A percentile compares a stretch with the other conserved stretches of the same genome.
Evolutionary conservation across 2,113 vertebrate genomes (phyloP).

Genomic region (Serilophus lunatus): DNA sequence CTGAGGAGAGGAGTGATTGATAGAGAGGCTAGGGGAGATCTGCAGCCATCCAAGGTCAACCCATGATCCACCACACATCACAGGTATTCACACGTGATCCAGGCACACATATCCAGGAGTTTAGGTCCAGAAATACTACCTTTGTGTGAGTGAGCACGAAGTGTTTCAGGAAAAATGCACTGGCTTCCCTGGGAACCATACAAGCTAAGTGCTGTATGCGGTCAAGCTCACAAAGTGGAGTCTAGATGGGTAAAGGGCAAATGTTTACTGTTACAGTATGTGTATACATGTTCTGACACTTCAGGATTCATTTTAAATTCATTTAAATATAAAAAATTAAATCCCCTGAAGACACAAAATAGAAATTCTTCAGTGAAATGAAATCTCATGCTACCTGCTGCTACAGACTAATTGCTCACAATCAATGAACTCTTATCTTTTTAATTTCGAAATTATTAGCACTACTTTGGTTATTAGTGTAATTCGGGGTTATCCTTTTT

Average conservation of each 20-base stretch:
- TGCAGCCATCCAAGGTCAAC: not conserved
- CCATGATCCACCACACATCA: no score
- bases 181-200: not conserved
- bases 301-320: not conserved
- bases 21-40: not conserved
- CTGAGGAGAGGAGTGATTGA: not conserved
- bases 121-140: not conserved
- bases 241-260: not conserved
- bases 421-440: constrained; percentile 39
- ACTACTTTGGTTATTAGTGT: constrained; percentile 46
- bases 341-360: not conserved
- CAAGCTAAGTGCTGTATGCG: not conserved
- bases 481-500: constrained; percentile 13
- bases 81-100: not conserved
- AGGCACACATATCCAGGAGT: rapidly evolving
- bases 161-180: not conserved
- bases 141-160: not conserved
- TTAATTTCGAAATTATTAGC: constrained; percentile 50
- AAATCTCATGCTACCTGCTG: constrained; percentile 42
- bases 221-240: not conserved
- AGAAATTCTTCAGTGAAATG: constrained; percentile 24
- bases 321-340: not conserved
- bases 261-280: not conserved
- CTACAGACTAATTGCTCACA: constrained; percentile 50
- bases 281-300: not conserved